Percentiles rank a stretch among this genome's conserved stretches.
phyloP scores from a whole-genome alignment of 2,113 vertebrate genomes.

The Oreochromis tanganicae region DNA sequence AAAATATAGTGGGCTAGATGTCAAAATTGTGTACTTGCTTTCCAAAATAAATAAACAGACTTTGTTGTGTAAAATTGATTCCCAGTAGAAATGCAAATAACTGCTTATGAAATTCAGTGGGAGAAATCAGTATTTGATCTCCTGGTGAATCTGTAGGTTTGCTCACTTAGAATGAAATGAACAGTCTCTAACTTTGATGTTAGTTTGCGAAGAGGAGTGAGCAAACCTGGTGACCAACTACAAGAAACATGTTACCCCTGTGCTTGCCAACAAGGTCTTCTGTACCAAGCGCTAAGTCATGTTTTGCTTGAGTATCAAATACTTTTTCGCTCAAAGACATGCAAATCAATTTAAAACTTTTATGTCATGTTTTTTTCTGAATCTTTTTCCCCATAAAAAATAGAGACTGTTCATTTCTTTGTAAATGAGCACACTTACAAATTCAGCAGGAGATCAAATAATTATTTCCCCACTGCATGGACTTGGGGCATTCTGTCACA shows the following conservation, averaged over 20 bases:
- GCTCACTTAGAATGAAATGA: background rate
- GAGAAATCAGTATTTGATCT: background rate
- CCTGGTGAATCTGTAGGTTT: background rate
- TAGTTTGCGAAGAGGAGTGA: background rate
- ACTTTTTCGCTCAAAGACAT: background rate
- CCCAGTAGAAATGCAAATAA: background rate
- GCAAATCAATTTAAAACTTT: background rate
- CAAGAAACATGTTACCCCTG: background rate
- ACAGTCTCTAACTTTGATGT: background rate
- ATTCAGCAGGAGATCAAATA: background rate
- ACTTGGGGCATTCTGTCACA: background rate
- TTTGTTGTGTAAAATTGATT: background rate
- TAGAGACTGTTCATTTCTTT: background rate
- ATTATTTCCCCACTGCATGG: background rate
- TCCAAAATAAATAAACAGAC: background rate
- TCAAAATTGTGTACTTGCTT: fast-evolving
- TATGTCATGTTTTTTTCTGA: background rate
- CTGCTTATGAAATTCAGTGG: background rate
- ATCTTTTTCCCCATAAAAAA: background rate
- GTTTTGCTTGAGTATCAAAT: background rate
- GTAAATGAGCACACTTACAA: background rate
- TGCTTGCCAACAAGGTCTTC: background rate
- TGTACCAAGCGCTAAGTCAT: background rate
- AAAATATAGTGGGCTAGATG: background rate
- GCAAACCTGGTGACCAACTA: background rate